Evolutionary conservation across 2,888 invertebrate species (phyloP).

Genomic region (Odontomyia ornata): DNA sequence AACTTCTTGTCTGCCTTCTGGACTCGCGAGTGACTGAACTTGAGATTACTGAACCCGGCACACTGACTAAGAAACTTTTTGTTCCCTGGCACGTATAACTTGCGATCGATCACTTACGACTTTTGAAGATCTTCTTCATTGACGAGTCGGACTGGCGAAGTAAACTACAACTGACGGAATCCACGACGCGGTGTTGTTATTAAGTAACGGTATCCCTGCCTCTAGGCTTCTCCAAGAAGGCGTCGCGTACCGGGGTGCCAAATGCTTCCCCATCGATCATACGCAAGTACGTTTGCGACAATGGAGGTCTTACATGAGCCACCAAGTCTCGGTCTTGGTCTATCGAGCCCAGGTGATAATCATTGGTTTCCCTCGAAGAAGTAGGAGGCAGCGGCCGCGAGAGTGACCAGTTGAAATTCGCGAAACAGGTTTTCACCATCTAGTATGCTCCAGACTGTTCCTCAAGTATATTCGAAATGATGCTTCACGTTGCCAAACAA

Average conservation of each 20-base stretch:
- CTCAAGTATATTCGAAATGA: too few relatives aligned
- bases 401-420: too few relatives aligned
- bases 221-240: conserved; percentile 17
- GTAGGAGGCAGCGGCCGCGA: too few relatives aligned
- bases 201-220: conserved; percentile 48
- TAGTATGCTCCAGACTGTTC: too few relatives aligned
- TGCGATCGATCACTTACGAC: not conserved
- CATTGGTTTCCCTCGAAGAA: not conserved
- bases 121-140: not conserved
- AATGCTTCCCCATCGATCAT: not conserved
- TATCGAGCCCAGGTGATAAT: not conserved
- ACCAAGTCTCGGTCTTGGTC: not conserved
- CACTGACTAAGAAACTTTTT: not conserved
- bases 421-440: too few relatives aligned
- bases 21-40: conserved; percentile 18
- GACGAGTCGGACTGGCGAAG: not conserved
- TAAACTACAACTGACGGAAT: conserved; percentile 29
- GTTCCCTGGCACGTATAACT: not conserved
- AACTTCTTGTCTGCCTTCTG: conserved; percentile 6
- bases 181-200: conserved; percentile 33
- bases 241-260: not conserved
- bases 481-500: too few relatives aligned
- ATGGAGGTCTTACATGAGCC: conserved; percentile 6
- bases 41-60: conserved; percentile 21
- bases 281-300: not conserved